Conservation (phyloP, 1,140 invertebrate species). For the Heliconius eleuchia region DNA sequence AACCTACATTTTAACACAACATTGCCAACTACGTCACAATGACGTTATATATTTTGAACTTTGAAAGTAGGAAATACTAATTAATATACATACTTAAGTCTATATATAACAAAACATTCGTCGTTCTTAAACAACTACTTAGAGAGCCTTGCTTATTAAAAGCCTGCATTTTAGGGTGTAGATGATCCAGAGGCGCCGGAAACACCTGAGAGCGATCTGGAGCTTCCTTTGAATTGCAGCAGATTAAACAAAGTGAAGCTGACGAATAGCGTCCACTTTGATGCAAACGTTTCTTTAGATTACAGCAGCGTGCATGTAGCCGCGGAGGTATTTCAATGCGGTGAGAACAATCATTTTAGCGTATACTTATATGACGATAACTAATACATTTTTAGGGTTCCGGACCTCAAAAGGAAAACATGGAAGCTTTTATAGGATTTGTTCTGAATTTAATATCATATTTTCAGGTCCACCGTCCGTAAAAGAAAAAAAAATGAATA, state of each 20-base stretch:
- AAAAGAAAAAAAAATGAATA: too few species aligned
- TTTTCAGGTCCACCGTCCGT: too few species aligned
- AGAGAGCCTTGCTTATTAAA: background rate
- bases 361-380: background rate
- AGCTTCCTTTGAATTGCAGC: constrained; percentile 52
- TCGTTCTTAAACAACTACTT: background rate
- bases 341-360: constrained; percentile 44
- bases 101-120: background rate
- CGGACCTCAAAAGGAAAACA: too few species aligned
- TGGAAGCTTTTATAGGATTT: too few species aligned
- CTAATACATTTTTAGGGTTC: background rate
- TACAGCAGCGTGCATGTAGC: constrained; percentile 62
- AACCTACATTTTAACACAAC: background rate
- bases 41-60: background rate
- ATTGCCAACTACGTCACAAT: background rate
- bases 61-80: background rate
- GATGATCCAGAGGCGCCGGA: constrained; percentile 49
- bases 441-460: too few species aligned
- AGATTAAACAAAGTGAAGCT: constrained; percentile 55
- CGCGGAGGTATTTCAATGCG: constrained; percentile 66
- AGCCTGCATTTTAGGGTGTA: constrained; percentile 51
- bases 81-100: background rate
- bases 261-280: constrained; percentile 57
- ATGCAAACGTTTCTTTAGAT: constrained; percentile 58
- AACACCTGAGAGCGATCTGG: constrained; percentile 41